Evolutionary conservation across 2,113 vertebrate species (phyloP).

Genomic region (Hydrochoerus hydrochaeris): DNA sequence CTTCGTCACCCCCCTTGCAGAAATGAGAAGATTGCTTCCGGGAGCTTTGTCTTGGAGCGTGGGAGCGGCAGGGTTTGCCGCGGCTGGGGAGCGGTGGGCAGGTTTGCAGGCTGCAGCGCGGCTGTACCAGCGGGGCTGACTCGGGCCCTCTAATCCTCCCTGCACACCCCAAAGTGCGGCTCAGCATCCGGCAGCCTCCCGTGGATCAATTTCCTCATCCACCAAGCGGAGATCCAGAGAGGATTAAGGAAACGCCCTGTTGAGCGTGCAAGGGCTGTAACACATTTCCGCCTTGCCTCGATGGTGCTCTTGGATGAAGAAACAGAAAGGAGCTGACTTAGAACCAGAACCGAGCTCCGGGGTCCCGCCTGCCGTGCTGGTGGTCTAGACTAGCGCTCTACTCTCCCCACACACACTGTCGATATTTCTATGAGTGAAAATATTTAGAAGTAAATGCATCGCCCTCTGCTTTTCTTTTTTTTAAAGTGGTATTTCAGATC

Average conservation of each 20-base stretch:
- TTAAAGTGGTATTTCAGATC: constrained; percentile 14
- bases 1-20: not conserved
- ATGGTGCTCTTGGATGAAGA: not conserved
- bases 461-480: no score
- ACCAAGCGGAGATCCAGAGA: not conserved
- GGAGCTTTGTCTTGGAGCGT: not conserved
- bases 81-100: not conserved
- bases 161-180: not conserved
- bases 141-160: not conserved
- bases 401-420: not conserved
- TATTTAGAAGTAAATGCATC: not conserved
- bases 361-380: not conserved
- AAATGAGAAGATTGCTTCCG: constrained; percentile 1
- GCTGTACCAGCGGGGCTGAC: no score
- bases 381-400: not conserved
- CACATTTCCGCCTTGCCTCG: not conserved
- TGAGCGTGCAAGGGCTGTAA: not conserved
- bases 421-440: constrained; percentile 1
- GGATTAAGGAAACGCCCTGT: not conserved
- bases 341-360: not conserved
- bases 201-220: not conserved
- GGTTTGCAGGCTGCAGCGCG: not conserved
- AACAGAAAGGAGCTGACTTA: not conserved
- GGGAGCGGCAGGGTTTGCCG: not conserved
- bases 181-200: not conserved